These are phyloP conservation scores for Sitophilus oryzae DNA, from an alignment of 1,140 invertebrate species.

Conservation along the genomic window DNA sequence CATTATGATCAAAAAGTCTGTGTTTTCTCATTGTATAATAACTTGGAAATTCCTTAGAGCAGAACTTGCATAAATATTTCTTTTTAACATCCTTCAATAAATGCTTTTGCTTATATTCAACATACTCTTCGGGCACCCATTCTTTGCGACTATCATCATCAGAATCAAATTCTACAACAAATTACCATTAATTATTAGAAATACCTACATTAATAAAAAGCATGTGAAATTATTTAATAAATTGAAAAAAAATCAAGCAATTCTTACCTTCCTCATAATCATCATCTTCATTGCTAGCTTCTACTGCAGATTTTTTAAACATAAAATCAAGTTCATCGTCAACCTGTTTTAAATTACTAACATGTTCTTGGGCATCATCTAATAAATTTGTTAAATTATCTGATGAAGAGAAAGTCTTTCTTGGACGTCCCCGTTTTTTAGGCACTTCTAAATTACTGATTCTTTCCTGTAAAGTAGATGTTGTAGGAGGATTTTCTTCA, in stretches of 20 bases:
- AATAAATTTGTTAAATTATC: neutral
- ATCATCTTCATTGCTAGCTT: neutral
- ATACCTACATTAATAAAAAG: too few species aligned
- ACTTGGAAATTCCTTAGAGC: slow-evolving; percentile 3
- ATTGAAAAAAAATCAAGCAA: too few species aligned
- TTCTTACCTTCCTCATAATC: neutral
- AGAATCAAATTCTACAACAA: slow-evolving; percentile 17
- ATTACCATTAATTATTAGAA: too few species aligned
- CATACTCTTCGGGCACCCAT: slow-evolving; percentile 29
- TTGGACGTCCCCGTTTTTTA: neutral
- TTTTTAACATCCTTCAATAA: neutral
- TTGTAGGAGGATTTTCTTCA: too few species aligned
- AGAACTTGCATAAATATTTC: slow-evolving; percentile 13
- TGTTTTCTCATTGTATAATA: slow-evolving; percentile 17
- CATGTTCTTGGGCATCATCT: neutral
- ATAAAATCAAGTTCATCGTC: neutral
- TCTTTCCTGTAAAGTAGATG: too few species aligned
- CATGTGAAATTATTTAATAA: too few species aligned
- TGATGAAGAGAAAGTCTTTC: neutral
- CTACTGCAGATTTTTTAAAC: neutral
- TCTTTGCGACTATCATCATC: slow-evolving; percentile 21
- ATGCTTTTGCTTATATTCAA: slow-evolving; percentile 24
- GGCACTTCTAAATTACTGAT: too few species aligned
- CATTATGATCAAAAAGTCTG: slow-evolving; percentile 15
- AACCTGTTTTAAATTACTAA: neutral